These are phyloP conservation scores for Cyprinodon tularosa DNA, from an alignment of 2,113 vertebrate genomes.

Conservation along the genomic window DNA sequence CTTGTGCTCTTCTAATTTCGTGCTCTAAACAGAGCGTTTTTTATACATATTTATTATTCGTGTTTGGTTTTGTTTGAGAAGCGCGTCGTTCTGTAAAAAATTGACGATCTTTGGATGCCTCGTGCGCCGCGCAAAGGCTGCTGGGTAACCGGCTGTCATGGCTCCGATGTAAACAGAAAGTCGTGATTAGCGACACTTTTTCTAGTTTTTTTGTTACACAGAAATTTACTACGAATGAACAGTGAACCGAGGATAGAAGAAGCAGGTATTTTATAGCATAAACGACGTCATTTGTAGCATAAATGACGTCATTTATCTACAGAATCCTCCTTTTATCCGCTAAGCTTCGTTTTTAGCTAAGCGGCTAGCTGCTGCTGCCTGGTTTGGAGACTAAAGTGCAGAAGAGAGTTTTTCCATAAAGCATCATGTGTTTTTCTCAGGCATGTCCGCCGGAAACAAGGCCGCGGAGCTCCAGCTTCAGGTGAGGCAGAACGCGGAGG, in stretches of 20 bases:
- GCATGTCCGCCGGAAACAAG: conserved; percentile 88
- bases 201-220: background rate
- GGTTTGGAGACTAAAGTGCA: background rate
- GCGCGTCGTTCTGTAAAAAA: background rate
- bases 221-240: background rate
- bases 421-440: conserved; percentile 41
- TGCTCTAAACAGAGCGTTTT: too few relatives aligned
- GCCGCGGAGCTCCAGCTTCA: conserved; percentile 90
- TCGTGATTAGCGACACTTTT: background rate
- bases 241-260: background rate
- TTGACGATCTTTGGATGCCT: conserved; percentile 49
- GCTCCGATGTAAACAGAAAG: conserved; percentile 67
- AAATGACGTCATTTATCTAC: too few relatives aligned
- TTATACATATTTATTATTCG: background rate
- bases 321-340: background rate
- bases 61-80: too few relatives aligned
- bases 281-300: too few relatives aligned
- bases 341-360: background rate
- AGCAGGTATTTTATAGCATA: conserved; percentile 19
- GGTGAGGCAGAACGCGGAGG: conserved; percentile 92
- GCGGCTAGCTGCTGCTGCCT: conserved; percentile 16
- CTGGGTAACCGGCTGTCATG: conserved; percentile 72
- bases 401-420: conserved; percentile 5
- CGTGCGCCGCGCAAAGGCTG: conserved; percentile 32
- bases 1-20: too few relatives aligned